These are phyloP conservation scores for Zhengitettix transpicula DNA, from an alignment of 2,888 invertebrate genomes.

Conservation along the genomic window DNA sequence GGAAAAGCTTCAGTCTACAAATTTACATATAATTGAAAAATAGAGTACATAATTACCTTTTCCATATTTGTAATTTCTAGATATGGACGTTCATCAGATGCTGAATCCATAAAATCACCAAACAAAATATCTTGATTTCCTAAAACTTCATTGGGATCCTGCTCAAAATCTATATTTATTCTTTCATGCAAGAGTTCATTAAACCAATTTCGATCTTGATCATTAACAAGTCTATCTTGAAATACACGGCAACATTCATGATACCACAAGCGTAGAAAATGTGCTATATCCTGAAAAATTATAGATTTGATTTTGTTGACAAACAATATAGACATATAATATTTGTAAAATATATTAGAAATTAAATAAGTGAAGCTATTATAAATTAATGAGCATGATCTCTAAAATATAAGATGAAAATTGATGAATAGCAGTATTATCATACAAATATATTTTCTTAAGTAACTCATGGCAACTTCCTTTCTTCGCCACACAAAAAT, in stretches of 20 bases:
- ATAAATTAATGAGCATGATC: no score
- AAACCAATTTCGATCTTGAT: slow-evolving; percentile 59
- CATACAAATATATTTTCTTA: no score
- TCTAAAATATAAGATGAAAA: no score
- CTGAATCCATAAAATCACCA: slow-evolving; percentile 44
- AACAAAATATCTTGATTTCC: slow-evolving; percentile 40
- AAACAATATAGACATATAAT: no score
- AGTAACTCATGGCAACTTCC: no score
- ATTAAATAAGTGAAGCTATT: no score
- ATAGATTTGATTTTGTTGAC: neutral
- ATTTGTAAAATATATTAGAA: no score
- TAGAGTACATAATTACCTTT: slow-evolving; percentile 30
- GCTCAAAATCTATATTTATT: slow-evolving; percentile 37
- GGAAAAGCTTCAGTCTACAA: no score
- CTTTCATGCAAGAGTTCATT: slow-evolving; percentile 37
- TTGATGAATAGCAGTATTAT: no score
- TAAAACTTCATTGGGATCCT: slow-evolving; percentile 31
- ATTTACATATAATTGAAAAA: no score
- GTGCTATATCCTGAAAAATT: slow-evolving; percentile 31
- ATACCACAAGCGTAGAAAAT: slow-evolving; percentile 65
- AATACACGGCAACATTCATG: slow-evolving; percentile 80
- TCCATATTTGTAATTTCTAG: slow-evolving; percentile 40
- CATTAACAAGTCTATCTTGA: slow-evolving; percentile 69
- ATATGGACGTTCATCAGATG: slow-evolving; percentile 37
- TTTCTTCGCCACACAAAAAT: no score